Conservation (phyloP, 2,113 vertebrate species). For the Salvelinus fontinalis region DNA sequence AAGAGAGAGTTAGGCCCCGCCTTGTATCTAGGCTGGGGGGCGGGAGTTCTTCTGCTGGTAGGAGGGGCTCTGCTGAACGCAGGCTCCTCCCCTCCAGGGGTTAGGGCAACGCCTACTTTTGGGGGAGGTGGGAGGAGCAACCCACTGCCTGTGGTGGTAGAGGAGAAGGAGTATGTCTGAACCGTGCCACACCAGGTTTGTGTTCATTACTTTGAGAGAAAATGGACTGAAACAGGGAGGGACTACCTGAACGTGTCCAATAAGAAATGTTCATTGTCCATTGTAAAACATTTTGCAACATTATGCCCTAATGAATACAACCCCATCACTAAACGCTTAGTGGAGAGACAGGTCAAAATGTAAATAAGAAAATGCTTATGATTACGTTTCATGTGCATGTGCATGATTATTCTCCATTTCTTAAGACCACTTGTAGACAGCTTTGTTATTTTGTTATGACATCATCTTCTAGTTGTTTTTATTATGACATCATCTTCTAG, state of each 20-base stretch:
- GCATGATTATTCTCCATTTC: neutral
- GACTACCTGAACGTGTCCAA: no score
- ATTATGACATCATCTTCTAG: no score
- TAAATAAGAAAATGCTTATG: neutral
- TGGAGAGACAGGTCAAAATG: neutral
- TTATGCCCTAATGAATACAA: no score
- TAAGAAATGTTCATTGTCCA: no score
- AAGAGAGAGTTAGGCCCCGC: constrained; percentile 76
- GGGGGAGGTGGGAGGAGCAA: constrained; percentile 47
- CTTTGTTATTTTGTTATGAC: neutral
- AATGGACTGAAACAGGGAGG: no score
- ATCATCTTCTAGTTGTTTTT: no score
- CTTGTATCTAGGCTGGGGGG: constrained; percentile 72
- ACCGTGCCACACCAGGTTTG: no score
- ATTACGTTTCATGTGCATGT: neutral
- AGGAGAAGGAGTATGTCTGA: constrained; percentile 48
- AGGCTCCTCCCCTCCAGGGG: constrained; percentile 57
- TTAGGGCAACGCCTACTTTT: constrained; percentile 31
- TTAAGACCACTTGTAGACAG: neutral
- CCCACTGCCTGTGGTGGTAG: constrained; percentile 34
- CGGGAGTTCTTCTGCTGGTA: constrained; percentile 65
- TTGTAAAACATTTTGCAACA: no score
- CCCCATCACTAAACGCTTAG: neutral
- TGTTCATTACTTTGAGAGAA: no score
- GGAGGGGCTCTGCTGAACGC: constrained; percentile 68